Evolutionary conservation across 2,888 invertebrate genomes (phyloP).

Genomic region (Cephalotes varians): DNA sequence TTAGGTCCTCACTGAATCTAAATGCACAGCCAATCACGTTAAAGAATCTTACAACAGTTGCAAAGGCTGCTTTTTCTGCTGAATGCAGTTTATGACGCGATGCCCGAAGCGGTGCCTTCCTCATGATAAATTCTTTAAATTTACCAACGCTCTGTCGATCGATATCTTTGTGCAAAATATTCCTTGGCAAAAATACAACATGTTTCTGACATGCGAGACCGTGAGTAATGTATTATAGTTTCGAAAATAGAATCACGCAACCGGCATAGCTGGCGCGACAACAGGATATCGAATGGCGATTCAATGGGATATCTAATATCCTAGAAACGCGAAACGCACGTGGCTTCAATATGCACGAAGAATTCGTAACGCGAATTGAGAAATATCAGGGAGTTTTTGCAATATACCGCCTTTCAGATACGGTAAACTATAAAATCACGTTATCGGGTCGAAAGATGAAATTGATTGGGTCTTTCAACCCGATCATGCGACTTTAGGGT

Average conservation of each 20-base stretch:
- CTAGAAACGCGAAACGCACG: constrained; percentile 52
- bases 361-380: background rate
- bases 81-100: no score
- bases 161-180: background rate
- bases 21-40: no score
- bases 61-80: no score
- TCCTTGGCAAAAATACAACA: background rate
- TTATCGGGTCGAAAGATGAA: no score
- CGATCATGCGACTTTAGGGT: no score
- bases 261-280: constrained; percentile 43
- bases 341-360: constrained; percentile 5
- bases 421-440: no score
- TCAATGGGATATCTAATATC: constrained; percentile 68
- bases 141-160: background rate
- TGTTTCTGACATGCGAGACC: background rate
- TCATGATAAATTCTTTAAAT: background rate
- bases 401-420: no score
- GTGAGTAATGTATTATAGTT: background rate
- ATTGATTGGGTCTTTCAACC: no score
- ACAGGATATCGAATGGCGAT: constrained; percentile 67
- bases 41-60: no score
- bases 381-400: no score
- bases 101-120: constrained; percentile 40
- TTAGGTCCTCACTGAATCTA: no score
- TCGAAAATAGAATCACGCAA: constrained; percentile 62